Percentiles rank a stretch among this genome's conserved stretches.
Conservation (phyloP, 2,113 vertebrate genomes). For the Prietella phreatophila region DNA sequence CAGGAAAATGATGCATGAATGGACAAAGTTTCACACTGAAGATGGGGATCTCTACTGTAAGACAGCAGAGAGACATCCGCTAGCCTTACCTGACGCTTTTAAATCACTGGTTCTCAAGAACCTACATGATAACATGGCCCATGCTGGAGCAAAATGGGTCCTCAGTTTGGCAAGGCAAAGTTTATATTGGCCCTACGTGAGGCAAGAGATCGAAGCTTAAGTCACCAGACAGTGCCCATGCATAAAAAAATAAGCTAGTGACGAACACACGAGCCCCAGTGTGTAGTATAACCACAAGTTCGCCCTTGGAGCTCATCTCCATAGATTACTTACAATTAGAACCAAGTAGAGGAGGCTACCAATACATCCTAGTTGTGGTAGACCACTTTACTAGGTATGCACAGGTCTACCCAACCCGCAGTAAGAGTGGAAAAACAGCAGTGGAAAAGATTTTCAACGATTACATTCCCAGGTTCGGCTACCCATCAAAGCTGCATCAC, state of each 20-base stretch:
- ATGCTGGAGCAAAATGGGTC: too few relatives aligned
- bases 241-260: too few relatives aligned
- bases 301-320: not conserved
- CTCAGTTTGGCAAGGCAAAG: not conserved
- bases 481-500: not conserved
- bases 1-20: too few relatives aligned
- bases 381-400: conserved; percentile 51
- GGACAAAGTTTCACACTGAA: too few relatives aligned
- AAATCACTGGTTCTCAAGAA: too few relatives aligned
- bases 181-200: conserved; percentile 43
- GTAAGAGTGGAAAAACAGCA: conserved; percentile 39
- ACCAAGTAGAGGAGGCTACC: not conserved
- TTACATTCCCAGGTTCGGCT: conserved; percentile 46
- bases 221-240: too few relatives aligned
- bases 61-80: too few relatives aligned
- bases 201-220: not conserved
- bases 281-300: too few relatives aligned
- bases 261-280: too few relatives aligned
- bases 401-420: conserved; percentile 36
- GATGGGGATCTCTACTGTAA: too few relatives aligned
- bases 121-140: too few relatives aligned
- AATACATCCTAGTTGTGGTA: conserved; percentile 34
- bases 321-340: conserved; percentile 24
- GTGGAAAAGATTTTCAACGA: conserved; percentile 41
- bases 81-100: too few relatives aligned